Conservation (phyloP, 2,113 vertebrate genomes). For the Periophthalmus modestus region DNA sequence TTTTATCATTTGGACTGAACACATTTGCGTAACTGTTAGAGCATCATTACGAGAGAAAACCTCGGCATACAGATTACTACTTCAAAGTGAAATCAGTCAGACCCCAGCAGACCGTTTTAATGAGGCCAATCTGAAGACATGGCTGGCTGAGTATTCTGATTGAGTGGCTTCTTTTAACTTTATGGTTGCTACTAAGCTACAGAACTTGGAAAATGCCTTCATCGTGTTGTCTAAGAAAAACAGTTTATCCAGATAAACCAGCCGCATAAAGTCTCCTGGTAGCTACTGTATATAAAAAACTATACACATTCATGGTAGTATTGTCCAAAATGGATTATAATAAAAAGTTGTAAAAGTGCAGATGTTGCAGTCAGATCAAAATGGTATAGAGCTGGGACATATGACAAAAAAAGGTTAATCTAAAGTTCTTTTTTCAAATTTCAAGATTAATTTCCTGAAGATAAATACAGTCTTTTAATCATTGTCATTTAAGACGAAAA, state of each 20-base stretch:
- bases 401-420: too few relatives aligned
- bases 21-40: slow-evolving; percentile 37
- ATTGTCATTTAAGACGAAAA: too few relatives aligned
- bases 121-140: background rate
- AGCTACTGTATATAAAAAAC: background rate
- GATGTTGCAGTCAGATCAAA: too few relatives aligned
- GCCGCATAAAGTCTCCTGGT: background rate
- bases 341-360: background rate
- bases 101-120: slow-evolving; percentile 42
- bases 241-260: background rate
- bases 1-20: slow-evolving; percentile 14
- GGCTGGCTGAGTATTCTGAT: background rate
- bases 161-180: background rate
- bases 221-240: background rate
- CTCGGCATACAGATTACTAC: slow-evolving; percentile 32
- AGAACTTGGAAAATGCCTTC: background rate
- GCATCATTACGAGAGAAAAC: slow-evolving; percentile 37
- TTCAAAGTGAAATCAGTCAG: slow-evolving; percentile 40
- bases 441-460: too few relatives aligned
- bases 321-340: background rate
- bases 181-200: background rate
- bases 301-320: background rate
- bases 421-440: too few relatives aligned
- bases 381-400: too few relatives aligned
- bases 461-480: too few relatives aligned